Evolutionary conservation across 2,797 vertebrate species (phyloP), one percentile per base, ranked within the genome.

Genomic region (Pelobates cultripes): DNA sequence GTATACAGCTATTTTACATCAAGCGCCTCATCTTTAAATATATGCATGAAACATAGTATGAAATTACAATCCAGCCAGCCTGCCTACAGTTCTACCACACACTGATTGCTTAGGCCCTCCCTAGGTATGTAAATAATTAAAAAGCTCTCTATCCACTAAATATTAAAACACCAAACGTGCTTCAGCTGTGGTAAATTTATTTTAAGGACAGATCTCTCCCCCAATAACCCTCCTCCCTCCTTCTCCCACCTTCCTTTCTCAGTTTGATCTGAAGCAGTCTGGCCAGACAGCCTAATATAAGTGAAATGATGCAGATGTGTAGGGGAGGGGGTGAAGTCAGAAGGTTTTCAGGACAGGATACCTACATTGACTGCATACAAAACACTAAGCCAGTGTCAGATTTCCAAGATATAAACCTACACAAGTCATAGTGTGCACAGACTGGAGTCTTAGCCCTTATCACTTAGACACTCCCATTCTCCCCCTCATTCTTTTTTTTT

Each of bases 351-450:
- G 73, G 72, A 75, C 82, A 83, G 76, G 76, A 78, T 78, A 83
- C 82, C 76, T 79, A 66, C 76, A 78, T 64, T 64, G 81, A 43
- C 81, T 79, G 81, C 81, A 83, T 83, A 83, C 71, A 79, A 79
- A 83, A 77, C 82, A 79, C 55, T 60, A 47, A 79, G 70, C 76
- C 57, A 43, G 82, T 75, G 82, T 83, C 82, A 83, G 61, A 72
- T 83, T 83, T 75, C 82, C 74, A 69, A 70, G 45, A 71, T 70
- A 79, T 53, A 74, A 83, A 78, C 71, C 81, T 69, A 43, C 43
- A 70, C 60, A 75, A 76, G 63, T 66, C 8, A 76, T 61, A 63
- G 69, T 72, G 55, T 79, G 69, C 14, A 64, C 72, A 75, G 77
- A 64, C 82, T 83, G 77, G 77, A 83, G 82, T 63, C 69, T 72